Base-by-base conservation (phyloP, 2,113 vertebrate species). In the Carollia perspicillata region DNA sequence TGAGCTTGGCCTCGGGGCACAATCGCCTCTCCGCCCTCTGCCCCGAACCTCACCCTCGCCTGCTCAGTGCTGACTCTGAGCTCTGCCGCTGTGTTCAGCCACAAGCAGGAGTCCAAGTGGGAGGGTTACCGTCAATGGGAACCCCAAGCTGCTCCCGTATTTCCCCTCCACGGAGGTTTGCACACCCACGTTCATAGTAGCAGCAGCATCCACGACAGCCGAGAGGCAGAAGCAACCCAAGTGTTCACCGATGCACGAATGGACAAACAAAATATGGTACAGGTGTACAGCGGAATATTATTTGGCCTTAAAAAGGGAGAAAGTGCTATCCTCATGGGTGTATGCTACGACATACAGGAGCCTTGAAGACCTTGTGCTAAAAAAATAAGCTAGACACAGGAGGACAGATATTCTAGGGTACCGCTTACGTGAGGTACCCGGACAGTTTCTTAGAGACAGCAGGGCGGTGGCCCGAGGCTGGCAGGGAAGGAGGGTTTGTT, bases 181-280 rank as follows among this genome's bases (percentile, higher is more conserved):
- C 30, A 33, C 6, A 1, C 65, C 58, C 10, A 0, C 28, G 35
- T 30, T 84, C 8, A 1, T 1, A 44, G n/a, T 1, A 44, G n/a
- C 28, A 60, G 84, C 53, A 9, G 53, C 33, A 8, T 23, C 78
- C 63, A 68, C 47, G 10, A 8, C 18, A 58, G 49, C 42, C 80
- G n/a, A 23, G 44, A 47, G 28, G 47, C 37, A 2, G 55, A 66
- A 78, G 17, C 51, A 66, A 16, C 49, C 37, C 11, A 2, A 7
- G 37, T 12, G 22, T 66, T 20, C 71, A 7, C 16, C 0, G 6
- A 0, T 30, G 30, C 28, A n/a, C 35, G 18, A 5, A 37, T 10
- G 4, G 77, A 42, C 23, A n/a, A 63, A 65, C 17, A 17, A 71
- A 63, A 8, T 8, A 33, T 55, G 33, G 55, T 33, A 0, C 26